Percentiles rank a stretch among this genome's conserved stretches.
phyloP scores from a whole-genome alignment of 2,113 vertebrate genomes.

The Catharus fuscescens region DNA sequence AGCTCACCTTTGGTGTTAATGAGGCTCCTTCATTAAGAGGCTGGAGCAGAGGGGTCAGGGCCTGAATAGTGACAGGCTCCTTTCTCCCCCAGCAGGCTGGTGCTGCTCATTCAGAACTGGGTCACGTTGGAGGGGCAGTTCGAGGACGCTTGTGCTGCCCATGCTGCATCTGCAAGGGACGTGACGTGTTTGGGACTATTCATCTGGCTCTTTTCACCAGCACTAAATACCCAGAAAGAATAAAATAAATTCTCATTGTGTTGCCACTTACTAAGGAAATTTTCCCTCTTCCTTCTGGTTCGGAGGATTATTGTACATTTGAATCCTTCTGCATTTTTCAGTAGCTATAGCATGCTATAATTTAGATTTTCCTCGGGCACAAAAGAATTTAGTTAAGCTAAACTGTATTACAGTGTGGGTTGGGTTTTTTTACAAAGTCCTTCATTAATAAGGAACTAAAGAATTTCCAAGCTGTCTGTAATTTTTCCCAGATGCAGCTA shows the following conservation, averaged over 20 bases:
- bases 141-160: conserved; percentile 18
- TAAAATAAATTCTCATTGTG: conserved; percentile 64
- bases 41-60: conserved; percentile 19
- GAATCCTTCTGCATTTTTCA: conserved; percentile 44
- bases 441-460: conserved; percentile 54
- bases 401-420: conserved; percentile 2
- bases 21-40: conserved; percentile 50
- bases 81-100: conserved; percentile 37
- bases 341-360: conserved; percentile 42
- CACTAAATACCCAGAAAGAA: conserved; percentile 49
- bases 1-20: conserved; percentile 57
- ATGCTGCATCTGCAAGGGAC: conserved; percentile 37
- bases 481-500: conserved; percentile 67
- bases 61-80: conserved; percentile 23
- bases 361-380: conserved; percentile 58
- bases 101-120: conserved; percentile 58
- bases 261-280: conserved; percentile 18
- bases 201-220: conserved; percentile 59
- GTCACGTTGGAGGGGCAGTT: conserved; percentile 29
- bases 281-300: conserved; percentile 49
- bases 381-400: conserved; percentile 51
- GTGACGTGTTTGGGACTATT: conserved; percentile 26
- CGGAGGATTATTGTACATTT: not conserved
- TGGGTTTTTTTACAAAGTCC: not conserved
- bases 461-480: conserved; percentile 60